Conservation (phyloP, 2,797 vertebrate genomes). For the Buphagus erythrorhynchus region DNA sequence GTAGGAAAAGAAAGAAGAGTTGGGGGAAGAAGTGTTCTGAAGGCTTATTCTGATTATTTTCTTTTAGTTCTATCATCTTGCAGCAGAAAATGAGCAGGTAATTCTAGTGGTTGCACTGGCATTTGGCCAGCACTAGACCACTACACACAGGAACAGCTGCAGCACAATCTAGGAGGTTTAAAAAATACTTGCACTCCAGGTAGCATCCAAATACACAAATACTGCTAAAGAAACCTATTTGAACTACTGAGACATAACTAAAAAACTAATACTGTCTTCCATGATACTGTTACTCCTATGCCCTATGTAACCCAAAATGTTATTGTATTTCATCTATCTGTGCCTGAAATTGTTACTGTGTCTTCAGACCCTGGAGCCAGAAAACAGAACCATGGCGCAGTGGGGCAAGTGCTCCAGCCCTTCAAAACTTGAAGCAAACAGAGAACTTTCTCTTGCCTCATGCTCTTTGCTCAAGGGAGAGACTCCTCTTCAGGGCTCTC, state of each 20-base stretch:
- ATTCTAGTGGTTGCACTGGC: neutral
- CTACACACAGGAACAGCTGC: neutral
- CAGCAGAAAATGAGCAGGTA: neutral
- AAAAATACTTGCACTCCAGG: neutral
- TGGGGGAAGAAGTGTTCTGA: neutral
- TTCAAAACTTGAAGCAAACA: accelerated
- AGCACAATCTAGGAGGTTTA: neutral
- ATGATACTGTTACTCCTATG: neutral
- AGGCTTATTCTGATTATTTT: neutral
- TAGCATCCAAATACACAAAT: neutral
- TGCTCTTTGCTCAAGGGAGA: neutral
- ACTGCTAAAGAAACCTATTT: neutral
- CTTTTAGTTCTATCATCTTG: neutral
- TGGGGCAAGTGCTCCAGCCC: accelerated
- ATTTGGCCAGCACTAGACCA: neutral
- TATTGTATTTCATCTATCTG: neutral
- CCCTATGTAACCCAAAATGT: neutral
- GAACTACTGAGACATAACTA: neutral
- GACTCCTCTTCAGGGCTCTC: accelerated
- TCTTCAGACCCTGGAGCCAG: neutral
- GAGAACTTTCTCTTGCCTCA: neutral
- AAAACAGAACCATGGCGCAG: neutral
- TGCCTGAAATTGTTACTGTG: neutral
- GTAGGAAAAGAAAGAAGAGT: neutral
- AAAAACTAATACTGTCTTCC: neutral